These are phyloP conservation scores for Cheilosia grossa DNA, from an alignment of 2,888 invertebrate species.

Conservation along the genomic window DNA sequence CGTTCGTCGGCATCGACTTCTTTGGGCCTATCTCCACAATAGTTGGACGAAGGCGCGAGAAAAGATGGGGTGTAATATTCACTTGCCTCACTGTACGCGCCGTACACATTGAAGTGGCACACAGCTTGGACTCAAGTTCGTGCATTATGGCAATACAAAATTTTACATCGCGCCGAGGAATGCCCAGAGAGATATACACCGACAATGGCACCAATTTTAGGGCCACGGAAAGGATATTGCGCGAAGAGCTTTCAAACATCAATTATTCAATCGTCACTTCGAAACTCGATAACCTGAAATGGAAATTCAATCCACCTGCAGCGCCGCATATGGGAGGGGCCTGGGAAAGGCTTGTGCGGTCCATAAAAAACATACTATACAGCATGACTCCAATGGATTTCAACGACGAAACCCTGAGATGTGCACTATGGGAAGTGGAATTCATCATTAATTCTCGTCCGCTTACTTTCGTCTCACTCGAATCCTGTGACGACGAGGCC, in stretches of 20 bases:
- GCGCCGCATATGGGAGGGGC: conserved; percentile 68
- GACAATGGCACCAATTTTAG: conserved; percentile 61
- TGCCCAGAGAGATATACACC: conserved; percentile 63
- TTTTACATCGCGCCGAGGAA: conserved; percentile 63
- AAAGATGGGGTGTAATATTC: conserved; percentile 58
- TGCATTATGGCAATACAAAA: conserved; percentile 66
- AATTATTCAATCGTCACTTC: neutral
- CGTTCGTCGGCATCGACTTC: conserved; percentile 70
- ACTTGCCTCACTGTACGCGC: conserved; percentile 72
- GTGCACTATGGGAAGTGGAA: conserved; percentile 60
- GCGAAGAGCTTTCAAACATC: conserved; percentile 33
- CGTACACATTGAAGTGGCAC: conserved; percentile 68
- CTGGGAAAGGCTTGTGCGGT: conserved; percentile 64
- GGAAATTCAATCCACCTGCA: conserved; percentile 64
- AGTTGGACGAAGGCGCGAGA: conserved; percentile 61
- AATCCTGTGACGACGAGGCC: conserved; percentile 63
- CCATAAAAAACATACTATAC: conserved; percentile 50
- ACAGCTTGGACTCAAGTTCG: conserved; percentile 65
- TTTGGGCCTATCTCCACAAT: conserved; percentile 69
- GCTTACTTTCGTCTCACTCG: conserved; percentile 67
- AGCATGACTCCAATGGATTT: conserved; percentile 50
- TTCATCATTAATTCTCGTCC: conserved; percentile 62
- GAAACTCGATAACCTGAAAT: conserved; percentile 64
- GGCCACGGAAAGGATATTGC: conserved; percentile 30
- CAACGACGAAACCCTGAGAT: conserved; percentile 64